Percentiles rank a stretch among this genome's conserved stretches.
phyloP scores from a whole-genome alignment of 2,888 invertebrate genomes.

The Caenorhabditis sp. region DNA sequence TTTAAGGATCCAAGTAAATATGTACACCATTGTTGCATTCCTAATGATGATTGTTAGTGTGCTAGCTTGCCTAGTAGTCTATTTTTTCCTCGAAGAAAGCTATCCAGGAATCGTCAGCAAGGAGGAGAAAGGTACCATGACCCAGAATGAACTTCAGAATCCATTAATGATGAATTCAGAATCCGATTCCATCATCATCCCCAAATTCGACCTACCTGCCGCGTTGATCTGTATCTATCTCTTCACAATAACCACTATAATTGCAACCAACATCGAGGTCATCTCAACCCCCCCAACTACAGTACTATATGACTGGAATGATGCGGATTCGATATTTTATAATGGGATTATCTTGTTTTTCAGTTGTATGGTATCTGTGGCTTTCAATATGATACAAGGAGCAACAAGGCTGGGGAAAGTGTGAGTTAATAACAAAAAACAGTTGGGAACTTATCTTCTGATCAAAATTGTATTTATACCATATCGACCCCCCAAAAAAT shows the following conservation, averaged over 20 bases:
- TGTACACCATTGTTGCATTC: conserved; percentile 48
- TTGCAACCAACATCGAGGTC: conserved; percentile 38
- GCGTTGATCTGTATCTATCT: conserved; percentile 34
- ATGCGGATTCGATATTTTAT: conserved; percentile 39
- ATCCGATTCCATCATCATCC: conserved; percentile 20
- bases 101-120: conserved; percentile 50
- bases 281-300: conserved; percentile 46
- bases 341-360: conserved; percentile 41
- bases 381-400: conserved; percentile 36
- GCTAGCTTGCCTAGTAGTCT: conserved; percentile 30
- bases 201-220: conserved; percentile 27
- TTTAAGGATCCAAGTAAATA: conserved; percentile 19
- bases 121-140: conserved; percentile 8
- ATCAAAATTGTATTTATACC: too few species aligned
- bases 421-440: too few species aligned
- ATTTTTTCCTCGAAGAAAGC: conserved; percentile 44
- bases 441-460: too few species aligned
- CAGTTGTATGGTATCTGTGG: conserved; percentile 38
- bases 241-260: conserved; percentile 30
- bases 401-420: conserved; percentile 36
- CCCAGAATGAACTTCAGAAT: not conserved
- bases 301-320: conserved; percentile 47
- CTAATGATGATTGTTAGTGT: conserved; percentile 39
- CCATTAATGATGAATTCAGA: too few species aligned
- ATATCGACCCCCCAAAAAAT: too few species aligned